Percentiles rank a stretch among this genome's conserved stretches.
These are phyloP conservation scores for Blastomussa wellsi DNA, from an alignment of 92 coral and sea anemone species.

Conservation along the genomic window DNA sequence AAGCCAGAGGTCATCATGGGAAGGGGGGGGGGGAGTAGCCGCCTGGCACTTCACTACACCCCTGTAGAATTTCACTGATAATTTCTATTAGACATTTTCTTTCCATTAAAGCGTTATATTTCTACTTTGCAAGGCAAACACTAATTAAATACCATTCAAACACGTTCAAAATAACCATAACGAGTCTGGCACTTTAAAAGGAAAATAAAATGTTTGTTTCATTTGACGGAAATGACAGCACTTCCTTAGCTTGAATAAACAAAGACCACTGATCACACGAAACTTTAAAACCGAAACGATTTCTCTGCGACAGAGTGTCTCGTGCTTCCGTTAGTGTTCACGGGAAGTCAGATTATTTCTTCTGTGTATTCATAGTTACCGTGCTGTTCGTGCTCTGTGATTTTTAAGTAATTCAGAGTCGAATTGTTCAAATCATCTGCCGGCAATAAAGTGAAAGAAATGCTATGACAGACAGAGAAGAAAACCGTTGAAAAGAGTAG, in stretches of 20 bases:
- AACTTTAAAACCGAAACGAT: neutral
- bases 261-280: neutral
- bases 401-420: too few species aligned
- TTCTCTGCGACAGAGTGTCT: neutral
- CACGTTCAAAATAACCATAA: neutral
- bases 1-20: too few species aligned
- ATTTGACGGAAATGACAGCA: neutral
- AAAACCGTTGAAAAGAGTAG: too few species aligned
- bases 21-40: too few species aligned
- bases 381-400: neutral
- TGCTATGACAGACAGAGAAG: too few species aligned
- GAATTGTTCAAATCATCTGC: too few species aligned
- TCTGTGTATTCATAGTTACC: too few species aligned
- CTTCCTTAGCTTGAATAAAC: neutral
- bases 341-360: neutral
- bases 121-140: neutral
- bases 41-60: too few species aligned
- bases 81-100: too few species aligned
- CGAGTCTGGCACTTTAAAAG: neutral
- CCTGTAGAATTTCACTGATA: too few species aligned
- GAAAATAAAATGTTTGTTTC: neutral
- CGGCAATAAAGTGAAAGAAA: too few species aligned
- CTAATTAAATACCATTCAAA: neutral
- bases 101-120: neutral
- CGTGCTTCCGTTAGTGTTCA: neutral